Conservation (phyloP, 2,113 vertebrate species). For the Oreochromis tanganicae region DNA sequence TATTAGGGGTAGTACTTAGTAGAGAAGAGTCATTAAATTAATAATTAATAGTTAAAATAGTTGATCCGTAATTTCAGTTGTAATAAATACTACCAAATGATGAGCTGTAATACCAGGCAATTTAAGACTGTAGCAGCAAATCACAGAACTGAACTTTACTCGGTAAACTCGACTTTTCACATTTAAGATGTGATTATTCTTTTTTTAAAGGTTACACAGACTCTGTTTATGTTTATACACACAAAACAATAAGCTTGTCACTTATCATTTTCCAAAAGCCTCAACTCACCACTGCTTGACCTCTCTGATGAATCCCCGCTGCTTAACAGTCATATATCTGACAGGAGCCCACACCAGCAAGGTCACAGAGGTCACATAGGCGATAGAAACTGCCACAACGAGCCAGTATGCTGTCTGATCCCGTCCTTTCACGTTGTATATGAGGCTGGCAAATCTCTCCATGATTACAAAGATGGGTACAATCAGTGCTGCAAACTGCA, state of each 20-base stretch:
- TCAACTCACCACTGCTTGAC: slow-evolving; percentile 68
- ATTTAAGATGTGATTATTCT: background rate
- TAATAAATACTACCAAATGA: background rate
- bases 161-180: background rate
- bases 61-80: background rate
- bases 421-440: background rate
- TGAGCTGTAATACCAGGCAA: background rate
- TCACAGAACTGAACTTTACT: background rate
- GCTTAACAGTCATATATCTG: slow-evolving; percentile 74
- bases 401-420: slow-evolving; percentile 73
- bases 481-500: slow-evolving; percentile 65
- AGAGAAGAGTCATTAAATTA: background rate
- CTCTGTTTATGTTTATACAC: background rate
- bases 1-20: background rate
- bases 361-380: slow-evolving; percentile 72
- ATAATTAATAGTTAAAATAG: background rate
- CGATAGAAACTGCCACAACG: slow-evolving; percentile 74
- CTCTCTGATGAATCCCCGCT: slow-evolving; percentile 40
- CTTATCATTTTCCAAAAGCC: background rate
- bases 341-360: slow-evolving; percentile 83
- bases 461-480: slow-evolving; percentile 64
- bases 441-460: slow-evolving; percentile 64
- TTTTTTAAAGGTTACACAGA: background rate
- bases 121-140: background rate
- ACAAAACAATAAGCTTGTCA: background rate